Evolutionary conservation across 1,140 invertebrate species (phyloP).

Genomic region (Paramacrobiotus metropolitanus): DNA sequence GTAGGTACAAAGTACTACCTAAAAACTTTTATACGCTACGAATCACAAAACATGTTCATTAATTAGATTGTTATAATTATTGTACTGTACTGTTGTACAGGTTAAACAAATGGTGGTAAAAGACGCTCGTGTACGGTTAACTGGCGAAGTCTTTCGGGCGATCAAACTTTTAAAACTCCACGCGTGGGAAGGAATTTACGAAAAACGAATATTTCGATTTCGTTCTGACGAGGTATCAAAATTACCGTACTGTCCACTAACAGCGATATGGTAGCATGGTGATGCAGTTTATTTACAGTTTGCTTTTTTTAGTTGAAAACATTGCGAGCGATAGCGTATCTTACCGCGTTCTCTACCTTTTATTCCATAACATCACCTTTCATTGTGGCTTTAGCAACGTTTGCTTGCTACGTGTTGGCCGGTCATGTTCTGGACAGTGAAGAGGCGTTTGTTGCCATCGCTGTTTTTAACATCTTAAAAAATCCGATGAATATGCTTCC

Average conservation of each 20-base stretch:
- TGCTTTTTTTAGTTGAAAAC: slow-evolving; percentile 20
- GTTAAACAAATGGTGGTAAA: slow-evolving; percentile 19
- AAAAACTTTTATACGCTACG: too few species aligned
- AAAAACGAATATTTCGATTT: not conserved
- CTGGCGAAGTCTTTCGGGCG: slow-evolving; percentile 80
- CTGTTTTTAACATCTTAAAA: slow-evolving; percentile 18
- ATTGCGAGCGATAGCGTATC: slow-evolving; percentile 25
- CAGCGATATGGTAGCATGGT: not conserved
- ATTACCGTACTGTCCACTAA: not conserved
- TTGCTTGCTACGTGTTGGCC: slow-evolving; percentile 23
- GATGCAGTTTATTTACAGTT: not conserved
- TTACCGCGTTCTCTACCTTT: slow-evolving; percentile 48
- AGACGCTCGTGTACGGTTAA: slow-evolving; percentile 56
- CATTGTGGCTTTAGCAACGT: slow-evolving; percentile 41
- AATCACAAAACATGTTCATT: too few species aligned
- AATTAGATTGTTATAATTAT: too few species aligned
- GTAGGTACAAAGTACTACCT: too few species aligned
- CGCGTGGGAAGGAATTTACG: slow-evolving; percentile 20
- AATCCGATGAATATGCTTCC: slow-evolving; percentile 14
- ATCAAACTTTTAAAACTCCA: slow-evolving; percentile 49
- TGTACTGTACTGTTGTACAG: not conserved
- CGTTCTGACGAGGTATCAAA: slow-evolving; percentile 3
- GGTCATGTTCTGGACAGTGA: slow-evolving; percentile 23
- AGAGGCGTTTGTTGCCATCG: slow-evolving; percentile 22
- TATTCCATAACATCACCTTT: slow-evolving; percentile 88